Evolutionary conservation across 2,113 vertebrate genomes (phyloP), one percentile per base, ranked within the genome.

Genomic region (Sorex fumeus): DNA sequence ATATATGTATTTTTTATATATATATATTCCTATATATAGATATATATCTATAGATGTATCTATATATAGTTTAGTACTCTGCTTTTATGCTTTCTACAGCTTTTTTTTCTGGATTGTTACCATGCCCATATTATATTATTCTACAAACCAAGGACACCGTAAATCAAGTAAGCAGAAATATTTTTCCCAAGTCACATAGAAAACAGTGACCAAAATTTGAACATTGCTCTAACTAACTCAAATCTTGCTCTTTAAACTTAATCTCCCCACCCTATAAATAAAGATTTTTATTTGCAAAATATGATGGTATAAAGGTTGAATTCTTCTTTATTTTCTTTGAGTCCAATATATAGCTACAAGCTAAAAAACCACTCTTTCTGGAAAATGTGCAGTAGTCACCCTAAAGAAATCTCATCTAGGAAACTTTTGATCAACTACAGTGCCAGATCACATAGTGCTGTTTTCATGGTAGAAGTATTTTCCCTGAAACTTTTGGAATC

Each of bases 221-320:
- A 81, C 11, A n/a, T 23, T 87, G 47, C 50, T 77, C 67, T 83
- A 0, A 76, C 8, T 86, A 16, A 10, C 57, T 19, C 27, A 82
- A 30, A n/a, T 84, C 40, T 84, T 72, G 43, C 11, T 66, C 43
- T 86, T 87, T 79, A 60, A 15, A n/a, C 13, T 50, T 84, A 45
- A 62, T 83, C 82, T 86, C 69, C 93, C 88, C 60, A 60, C 67
- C 77, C 28, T 11, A 43, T 45, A 69, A 47, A 72, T 69, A 80
- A 5, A 57, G 8, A 36, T 75, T 90, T 72, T 3, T 90, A 91
- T 85, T 93, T 85, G 69, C 84, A 91, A 82, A 64, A 90, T 2
- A 77, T 76, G 32, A 23, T 23, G 25, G 16, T 32, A 76, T 23
- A 45, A 95, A 84, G 53, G 40, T 87, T 34, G 90, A 60, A 72